These are phyloP conservation scores for pig (Sus scrofa) DNA, from an alignment of 2,113 vertebrate genomes.

Conservation along the genomic window T2T-Sscrofa CM000826.6:118294501-118295000, in stretches of 20 bases:
- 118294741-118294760: constrained; percentile 29
- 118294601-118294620: constrained; percentile 4
- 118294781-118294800: constrained; percentile 71
- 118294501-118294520: constrained; percentile 49
- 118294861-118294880: constrained; percentile 49
- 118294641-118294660: constrained; percentile 32
- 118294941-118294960: constrained; percentile 81
- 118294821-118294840: constrained; percentile 48
- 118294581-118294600: constrained; percentile 12
- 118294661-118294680: constrained; percentile 52
- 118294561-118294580: neutral
- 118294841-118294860: constrained; percentile 71
- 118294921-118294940: constrained; percentile 6
- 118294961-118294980: constrained; percentile 80
- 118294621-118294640: constrained; percentile 71
- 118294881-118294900: constrained; percentile 33
- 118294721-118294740: neutral
- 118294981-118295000: constrained; percentile 44
- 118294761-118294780: constrained; percentile 52
- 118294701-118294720: neutral
- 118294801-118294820: constrained; percentile 70
- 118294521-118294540: constrained; percentile 68
- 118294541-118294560: constrained; percentile 39
- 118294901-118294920: neutral
- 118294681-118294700: neutral